phyloP scores from a whole-genome alignment of 2,113 vertebrate species.

The Phylloscopus whistleri region DNA sequence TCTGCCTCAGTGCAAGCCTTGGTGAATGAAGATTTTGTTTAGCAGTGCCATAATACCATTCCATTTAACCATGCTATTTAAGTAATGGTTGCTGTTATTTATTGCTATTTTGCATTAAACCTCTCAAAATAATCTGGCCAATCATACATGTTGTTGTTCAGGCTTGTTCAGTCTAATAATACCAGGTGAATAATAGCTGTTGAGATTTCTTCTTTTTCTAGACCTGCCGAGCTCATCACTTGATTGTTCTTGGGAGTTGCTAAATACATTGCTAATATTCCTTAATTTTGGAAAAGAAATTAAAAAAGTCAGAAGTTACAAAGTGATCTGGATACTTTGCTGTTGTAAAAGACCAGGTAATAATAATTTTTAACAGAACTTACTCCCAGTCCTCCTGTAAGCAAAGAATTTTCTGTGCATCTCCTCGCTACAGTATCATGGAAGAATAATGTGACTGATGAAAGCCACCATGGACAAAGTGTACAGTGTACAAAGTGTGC shows the following conservation, averaged over 20 bases:
- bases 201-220: not conserved
- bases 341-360: not conserved
- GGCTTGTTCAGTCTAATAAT: not conserved
- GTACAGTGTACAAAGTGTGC: no score
- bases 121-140: not conserved
- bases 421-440: fast-evolving
- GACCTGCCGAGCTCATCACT: not conserved
- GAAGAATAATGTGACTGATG: not conserved
- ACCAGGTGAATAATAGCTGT: not conserved
- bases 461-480: not conserved
- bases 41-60: not conserved
- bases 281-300: not conserved
- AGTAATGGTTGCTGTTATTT: not conserved
- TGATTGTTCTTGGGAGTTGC: not conserved
- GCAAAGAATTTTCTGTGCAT: not conserved
- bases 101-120: not conserved
- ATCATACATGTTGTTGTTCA: not conserved
- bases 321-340: not conserved
- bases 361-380: not conserved
- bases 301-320: not conserved
- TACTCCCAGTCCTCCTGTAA: not conserved
- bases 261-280: not conserved
- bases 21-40: not conserved
- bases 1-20: not conserved
- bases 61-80: not conserved